Conservation (phyloP, 2,888 invertebrate genomes). For the Harpagoxenus sublaevis region DNA sequence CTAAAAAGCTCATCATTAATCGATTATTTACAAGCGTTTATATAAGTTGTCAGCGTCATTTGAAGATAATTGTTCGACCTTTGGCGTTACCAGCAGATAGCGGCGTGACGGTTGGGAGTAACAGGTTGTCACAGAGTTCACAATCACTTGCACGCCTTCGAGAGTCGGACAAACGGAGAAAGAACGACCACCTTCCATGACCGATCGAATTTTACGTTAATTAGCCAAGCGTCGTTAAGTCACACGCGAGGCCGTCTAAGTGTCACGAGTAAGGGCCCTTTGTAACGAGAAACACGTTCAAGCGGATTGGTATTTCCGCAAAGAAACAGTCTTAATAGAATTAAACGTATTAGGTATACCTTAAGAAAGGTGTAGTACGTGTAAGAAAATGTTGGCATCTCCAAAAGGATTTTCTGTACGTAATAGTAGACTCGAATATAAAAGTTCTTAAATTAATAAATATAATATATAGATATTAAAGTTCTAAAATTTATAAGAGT, state of each 20-base stretch:
- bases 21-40: constrained; percentile 58
- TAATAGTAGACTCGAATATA: not conserved
- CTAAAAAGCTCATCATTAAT: constrained; percentile 20
- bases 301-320: constrained; percentile 8
- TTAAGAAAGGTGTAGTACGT: not conserved
- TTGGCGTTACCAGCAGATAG: constrained; percentile 59
- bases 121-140: constrained; percentile 64
- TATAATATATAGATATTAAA: too few relatives aligned
- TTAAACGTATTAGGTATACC: not conserved
- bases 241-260: constrained; percentile 77
- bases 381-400: not conserved
- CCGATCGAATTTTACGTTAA: constrained; percentile 83
- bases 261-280: constrained; percentile 65
- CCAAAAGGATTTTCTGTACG: not conserved
- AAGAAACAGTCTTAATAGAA: constrained; percentile 11
- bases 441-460: not conserved
- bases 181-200: constrained; percentile 70
- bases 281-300: constrained; percentile 72
- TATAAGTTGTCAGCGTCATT: constrained; percentile 61
- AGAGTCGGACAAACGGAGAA: constrained; percentile 9
- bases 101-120: constrained; percentile 64
- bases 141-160: constrained; percentile 2
- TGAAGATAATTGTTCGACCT: constrained; percentile 66
- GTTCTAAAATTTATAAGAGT: not conserved
- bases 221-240: constrained; percentile 83